These are phyloP conservation scores for Notolepis coatsorum DNA, from an alignment of 2,797 vertebrate species.

Conservation along the genomic window DNA sequence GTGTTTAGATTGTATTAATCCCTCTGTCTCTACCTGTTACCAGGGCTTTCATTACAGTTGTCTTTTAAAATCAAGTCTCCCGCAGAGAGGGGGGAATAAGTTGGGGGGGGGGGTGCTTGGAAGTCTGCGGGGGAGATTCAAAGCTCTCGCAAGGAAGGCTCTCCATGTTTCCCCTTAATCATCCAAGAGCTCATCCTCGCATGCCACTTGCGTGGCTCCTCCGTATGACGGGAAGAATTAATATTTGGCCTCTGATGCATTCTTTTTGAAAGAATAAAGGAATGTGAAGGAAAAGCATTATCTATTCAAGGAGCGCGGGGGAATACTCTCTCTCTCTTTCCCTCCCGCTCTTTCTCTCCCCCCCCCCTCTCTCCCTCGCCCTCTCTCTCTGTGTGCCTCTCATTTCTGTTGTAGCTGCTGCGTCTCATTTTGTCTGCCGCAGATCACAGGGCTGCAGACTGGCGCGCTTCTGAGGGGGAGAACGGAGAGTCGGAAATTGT, in stretches of 20 bases:
- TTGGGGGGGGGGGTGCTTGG: slow-evolving; percentile 69
- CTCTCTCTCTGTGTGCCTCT: not conserved
- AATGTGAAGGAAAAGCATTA: slow-evolving; percentile 85
- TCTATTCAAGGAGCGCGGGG: slow-evolving; percentile 84
- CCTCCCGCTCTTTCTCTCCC: not conserved
- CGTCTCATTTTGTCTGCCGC: slow-evolving; percentile 84
- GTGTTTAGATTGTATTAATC: slow-evolving; percentile 81
- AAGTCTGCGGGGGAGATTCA: slow-evolving; percentile 79
- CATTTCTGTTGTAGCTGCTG: slow-evolving; percentile 82
- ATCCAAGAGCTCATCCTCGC: slow-evolving; percentile 82
- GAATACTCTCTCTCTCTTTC: slow-evolving; percentile 72
- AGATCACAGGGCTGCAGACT: slow-evolving; percentile 83
- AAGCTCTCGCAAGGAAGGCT: slow-evolving; percentile 78
- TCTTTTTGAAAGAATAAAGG: slow-evolving; percentile 88
- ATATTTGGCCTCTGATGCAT: slow-evolving; percentile 88
- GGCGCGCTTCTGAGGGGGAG: slow-evolving; percentile 72
- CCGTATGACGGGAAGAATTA: slow-evolving; percentile 83
- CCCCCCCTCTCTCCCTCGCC: slow-evolving; percentile 55
- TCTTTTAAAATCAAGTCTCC: slow-evolving; percentile 83
- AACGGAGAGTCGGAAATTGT: slow-evolving; percentile 75
- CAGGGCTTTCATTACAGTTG: slow-evolving; percentile 81
- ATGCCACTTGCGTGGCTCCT: slow-evolving; percentile 80
- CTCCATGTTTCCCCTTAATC: slow-evolving; percentile 87
- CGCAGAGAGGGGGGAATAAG: slow-evolving; percentile 80
- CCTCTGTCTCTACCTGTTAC: slow-evolving; percentile 84